These are phyloP conservation scores for Alviniconcha marisindica DNA, from an alignment of 1,140 invertebrate species.

Conservation along the genomic window DNA sequence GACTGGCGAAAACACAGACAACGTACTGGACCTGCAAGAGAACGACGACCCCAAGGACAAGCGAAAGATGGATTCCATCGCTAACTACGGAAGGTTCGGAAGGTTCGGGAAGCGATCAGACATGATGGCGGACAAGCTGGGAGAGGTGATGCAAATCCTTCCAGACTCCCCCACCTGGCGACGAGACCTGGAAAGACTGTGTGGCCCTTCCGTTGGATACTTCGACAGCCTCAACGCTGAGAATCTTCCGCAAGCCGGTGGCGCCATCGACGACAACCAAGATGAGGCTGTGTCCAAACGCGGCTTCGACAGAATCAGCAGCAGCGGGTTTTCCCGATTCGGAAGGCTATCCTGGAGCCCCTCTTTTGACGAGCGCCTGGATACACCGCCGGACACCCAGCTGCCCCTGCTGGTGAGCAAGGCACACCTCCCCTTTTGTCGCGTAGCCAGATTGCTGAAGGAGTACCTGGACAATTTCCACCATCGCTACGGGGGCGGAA, in stretches of 20 bases:
- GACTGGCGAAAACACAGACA: neutral
- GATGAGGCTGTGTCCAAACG: neutral
- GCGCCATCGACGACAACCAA: neutral
- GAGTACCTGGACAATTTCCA: neutral
- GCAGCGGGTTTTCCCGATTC: conserved; percentile 34
- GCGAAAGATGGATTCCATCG: conserved; percentile 1
- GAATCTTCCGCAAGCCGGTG: neutral
- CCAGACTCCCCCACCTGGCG: neutral
- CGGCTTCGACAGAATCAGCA: conserved; percentile 1
- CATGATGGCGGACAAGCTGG: neutral
- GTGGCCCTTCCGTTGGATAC: neutral
- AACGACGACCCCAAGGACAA: conserved; percentile 11
- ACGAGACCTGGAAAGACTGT: neutral
- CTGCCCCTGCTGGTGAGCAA: neutral
- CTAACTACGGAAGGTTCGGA: conserved; percentile 6
- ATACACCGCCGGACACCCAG: neutral
- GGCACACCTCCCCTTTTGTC: conserved; percentile 12
- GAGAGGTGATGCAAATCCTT: neutral
- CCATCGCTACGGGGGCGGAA: neutral
- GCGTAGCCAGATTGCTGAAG: neutral
- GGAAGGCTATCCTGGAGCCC: neutral
- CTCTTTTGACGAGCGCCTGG: too few species aligned
- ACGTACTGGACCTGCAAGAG: neutral
- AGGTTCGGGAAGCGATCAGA: conserved; percentile 14
- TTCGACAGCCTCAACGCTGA: neutral